Percentiles rank a stretch among this genome's conserved stretches.
Conservation (phyloP, 2,888 invertebrate species). For the Asteroscopus sphinx region DNA sequence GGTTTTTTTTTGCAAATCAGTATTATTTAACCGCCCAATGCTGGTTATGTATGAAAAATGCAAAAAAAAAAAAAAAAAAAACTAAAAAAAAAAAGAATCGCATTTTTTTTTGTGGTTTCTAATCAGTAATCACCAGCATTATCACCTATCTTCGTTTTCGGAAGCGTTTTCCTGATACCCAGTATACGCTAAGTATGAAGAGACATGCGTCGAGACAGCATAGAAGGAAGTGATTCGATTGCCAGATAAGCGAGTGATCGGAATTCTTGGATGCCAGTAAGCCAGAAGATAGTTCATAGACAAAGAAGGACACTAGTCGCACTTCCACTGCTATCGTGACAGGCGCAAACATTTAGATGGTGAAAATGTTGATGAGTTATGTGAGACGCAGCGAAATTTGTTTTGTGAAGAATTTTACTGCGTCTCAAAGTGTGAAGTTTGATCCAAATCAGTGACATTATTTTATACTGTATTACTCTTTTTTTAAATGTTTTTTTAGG, state of each 20-base stretch:
- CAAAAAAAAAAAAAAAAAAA: too few species aligned
- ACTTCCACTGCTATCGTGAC: constrained; percentile 73
- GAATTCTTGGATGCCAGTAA: constrained; percentile 74
- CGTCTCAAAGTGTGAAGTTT: constrained; percentile 47
- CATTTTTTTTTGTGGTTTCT: too few species aligned
- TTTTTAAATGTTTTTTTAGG: too few species aligned
- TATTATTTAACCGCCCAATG: too few species aligned
- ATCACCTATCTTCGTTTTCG: too few species aligned
- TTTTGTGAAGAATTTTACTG: constrained; percentile 55
- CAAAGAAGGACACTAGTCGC: constrained; percentile 62
- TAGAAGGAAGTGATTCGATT: constrained; percentile 43
- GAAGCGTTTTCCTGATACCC: too few species aligned
- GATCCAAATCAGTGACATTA: constrained; percentile 17
- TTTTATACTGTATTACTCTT: background rate
- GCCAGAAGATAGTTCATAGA: constrained; percentile 64
- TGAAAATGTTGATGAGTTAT: constrained; percentile 73
- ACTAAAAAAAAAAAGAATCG: too few species aligned
- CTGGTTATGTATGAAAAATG: too few species aligned
- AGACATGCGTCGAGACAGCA: constrained; percentile 75
- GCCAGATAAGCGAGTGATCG: constrained; percentile 71
- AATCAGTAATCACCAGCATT: too few species aligned
- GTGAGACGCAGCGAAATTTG: constrained; percentile 63
- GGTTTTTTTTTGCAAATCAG: too few species aligned
- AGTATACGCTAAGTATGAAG: constrained; percentile 66
- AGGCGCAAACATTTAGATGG: constrained; percentile 76